These are phyloP conservation scores for Ascaphus truei DNA, from an alignment of 2,113 vertebrate genomes.

Conservation along the genomic window DNA sequence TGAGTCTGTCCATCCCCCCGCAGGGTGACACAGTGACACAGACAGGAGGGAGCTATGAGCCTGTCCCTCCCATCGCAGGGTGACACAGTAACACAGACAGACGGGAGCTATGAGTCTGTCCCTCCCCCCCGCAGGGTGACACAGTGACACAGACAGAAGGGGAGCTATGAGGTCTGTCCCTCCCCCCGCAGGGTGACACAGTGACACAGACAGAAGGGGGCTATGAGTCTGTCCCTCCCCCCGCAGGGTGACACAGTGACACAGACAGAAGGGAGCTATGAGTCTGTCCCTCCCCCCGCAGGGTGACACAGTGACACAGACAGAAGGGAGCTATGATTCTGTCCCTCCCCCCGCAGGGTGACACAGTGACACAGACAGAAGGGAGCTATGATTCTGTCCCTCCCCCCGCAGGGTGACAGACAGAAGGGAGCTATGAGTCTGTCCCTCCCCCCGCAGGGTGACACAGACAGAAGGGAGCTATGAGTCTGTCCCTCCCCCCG, in stretches of 20 bases:
- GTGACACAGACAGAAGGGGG: neutral
- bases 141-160: neutral
- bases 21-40: neutral
- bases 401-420: neutral
- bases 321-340: neutral
- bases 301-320: no score
- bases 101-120: neutral
- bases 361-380: no score
- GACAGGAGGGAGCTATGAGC: neutral
- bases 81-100: no score
- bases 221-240: neutral
- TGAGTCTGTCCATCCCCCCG: neutral
- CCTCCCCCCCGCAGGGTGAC: neutral
- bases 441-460: neutral
- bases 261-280: neutral
- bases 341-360: neutral
- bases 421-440: neutral
- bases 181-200: neutral
- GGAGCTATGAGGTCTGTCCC: neutral
- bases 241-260: neutral
- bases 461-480: neutral
- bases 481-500: neutral
- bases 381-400: neutral
- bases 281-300: neutral
- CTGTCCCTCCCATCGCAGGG: neutral